Base-by-base conservation (phyloP, 2,888 invertebrate species). In the Drosophila hamatofila region DNA sequence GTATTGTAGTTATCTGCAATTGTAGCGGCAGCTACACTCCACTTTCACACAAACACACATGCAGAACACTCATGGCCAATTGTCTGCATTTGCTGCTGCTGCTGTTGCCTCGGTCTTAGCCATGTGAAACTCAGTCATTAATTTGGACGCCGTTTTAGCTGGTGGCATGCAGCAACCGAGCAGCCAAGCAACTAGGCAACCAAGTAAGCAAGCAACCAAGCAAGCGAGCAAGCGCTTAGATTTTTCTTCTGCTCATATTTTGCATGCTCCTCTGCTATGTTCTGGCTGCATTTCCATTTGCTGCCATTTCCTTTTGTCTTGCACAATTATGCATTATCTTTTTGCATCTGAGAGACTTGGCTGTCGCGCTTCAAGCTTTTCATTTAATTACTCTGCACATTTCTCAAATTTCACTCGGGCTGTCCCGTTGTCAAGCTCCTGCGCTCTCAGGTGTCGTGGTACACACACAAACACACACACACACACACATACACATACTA, bases 111-210 rank as follows among this genome's bases (percentile, higher is more conserved):
- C 62, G 35, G 42, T 18, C 27, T 21, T 27, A 42, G 44, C 46
- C 87, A 83, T 84, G 83, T 84, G 83, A 88, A 84, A 87, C 84
- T 88, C 71, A 72, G 84, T 73, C 84, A 84, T 84, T 84, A 89
- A 86, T 83, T 88, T 88, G 78, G 81, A 80, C 78, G 68, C 78
- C 73, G 72, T 79, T 84, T 82, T 84, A 67, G 46, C 68, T 33
- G 49, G 63, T 55, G 60, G 66, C 62, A 42, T 25, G 46, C 30
- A 44, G 23, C 56, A 33, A 41, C 42, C 49, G 48, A 66, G 58
- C 51, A 16, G 8, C 14, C 21, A 44, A 23, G 12, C 21, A 42
- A 12, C 9, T 11, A 30, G 30, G 30, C 30, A 44, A 23, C 11
- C 21, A 42, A 12, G 3, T 11, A 30, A 9, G 30, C 30, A 30